Conservation (phyloP, 2,113 vertebrate genomes). For the Geococcyx californianus region DNA sequence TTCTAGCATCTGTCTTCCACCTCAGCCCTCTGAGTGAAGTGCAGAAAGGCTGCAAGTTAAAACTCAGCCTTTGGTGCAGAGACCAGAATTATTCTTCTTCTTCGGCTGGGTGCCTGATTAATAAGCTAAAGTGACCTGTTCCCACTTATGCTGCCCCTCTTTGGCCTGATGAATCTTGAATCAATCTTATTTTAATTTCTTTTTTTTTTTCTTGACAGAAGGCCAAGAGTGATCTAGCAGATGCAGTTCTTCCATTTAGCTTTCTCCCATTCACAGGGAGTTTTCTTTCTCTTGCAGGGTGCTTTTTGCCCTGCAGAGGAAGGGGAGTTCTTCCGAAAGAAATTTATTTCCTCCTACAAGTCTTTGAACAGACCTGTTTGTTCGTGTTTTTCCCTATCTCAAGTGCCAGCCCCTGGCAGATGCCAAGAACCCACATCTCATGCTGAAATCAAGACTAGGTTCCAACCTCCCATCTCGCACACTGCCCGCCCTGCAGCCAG, state of each 20-base stretch:
- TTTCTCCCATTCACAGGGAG: not conserved
- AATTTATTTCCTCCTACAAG: slow-evolving; percentile 40
- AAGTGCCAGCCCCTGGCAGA: not conserved
- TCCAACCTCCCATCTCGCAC: not conserved
- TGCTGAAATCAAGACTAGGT: not conserved
- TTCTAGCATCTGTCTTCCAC: not conserved
- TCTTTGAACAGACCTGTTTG: slow-evolving; percentile 53
- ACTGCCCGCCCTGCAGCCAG: not conserved
- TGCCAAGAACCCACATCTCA: not conserved
- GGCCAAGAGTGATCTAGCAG: not conserved
- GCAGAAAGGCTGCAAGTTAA: not conserved
- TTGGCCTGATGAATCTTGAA: not conserved
- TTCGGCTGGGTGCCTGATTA: not conserved
- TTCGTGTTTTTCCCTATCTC: not conserved
- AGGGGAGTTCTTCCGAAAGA: slow-evolving; percentile 39
- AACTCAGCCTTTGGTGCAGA: not conserved
- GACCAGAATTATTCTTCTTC: not conserved
- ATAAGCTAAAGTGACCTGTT: not conserved
- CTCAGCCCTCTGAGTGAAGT: not conserved
- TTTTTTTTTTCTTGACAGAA: not conserved
- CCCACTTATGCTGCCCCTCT: not conserved
- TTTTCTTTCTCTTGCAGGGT: not conserved
- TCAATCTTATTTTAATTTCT: not conserved
- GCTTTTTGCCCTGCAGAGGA: not conserved
- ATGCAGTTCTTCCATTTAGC: slow-evolving; percentile 8